Evolutionary conservation across 2,888 invertebrate species (phyloP).

Genomic region (Dyspetes luteomarginatus): DNA sequence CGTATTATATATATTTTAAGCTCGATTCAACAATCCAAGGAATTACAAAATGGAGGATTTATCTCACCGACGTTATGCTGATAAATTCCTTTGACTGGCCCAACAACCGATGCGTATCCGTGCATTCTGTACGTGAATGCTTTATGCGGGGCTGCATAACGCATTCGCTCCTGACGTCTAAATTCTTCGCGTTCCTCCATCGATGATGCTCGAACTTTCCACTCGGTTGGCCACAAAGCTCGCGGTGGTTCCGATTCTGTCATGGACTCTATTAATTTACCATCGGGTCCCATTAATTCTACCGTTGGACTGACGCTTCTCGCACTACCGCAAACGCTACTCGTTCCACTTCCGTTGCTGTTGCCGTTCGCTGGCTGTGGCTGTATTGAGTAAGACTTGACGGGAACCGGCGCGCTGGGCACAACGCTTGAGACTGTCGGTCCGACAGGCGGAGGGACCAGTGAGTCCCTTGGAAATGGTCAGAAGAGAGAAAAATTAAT

Average conservation of each 20-base stretch:
- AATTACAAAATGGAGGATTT: too few relatives aligned
- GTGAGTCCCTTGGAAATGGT: too few relatives aligned
- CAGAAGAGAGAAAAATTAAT: too few relatives aligned
- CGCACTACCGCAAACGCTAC: conserved; percentile 68
- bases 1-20: too few relatives aligned
- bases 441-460: too few relatives aligned
- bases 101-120: conserved; percentile 93
- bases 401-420: conserved; percentile 62
- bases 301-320: conserved; percentile 74
- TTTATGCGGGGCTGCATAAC: conserved; percentile 95
- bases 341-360: conserved; percentile 67
- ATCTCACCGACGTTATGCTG: conserved; percentile 85
- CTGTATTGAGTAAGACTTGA: conserved; percentile 58
- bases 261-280: conserved; percentile 74
- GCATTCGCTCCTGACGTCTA: conserved; percentile 90
- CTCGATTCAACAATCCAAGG: too few relatives aligned
- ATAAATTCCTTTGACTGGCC: conserved; percentile 92
- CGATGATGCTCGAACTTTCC: conserved; percentile 93
- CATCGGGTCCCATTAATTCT: conserved; percentile 75
- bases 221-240: conserved; percentile 89
- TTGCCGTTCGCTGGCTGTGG: conserved; percentile 62
- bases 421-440: conserved; percentile 55
- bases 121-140: conserved; percentile 96
- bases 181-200: conserved; percentile 91
- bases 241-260: conserved; percentile 83